Evolutionary conservation across 2,113 vertebrate genomes (phyloP).

Genomic region (Brevimyrus niger): DNA sequence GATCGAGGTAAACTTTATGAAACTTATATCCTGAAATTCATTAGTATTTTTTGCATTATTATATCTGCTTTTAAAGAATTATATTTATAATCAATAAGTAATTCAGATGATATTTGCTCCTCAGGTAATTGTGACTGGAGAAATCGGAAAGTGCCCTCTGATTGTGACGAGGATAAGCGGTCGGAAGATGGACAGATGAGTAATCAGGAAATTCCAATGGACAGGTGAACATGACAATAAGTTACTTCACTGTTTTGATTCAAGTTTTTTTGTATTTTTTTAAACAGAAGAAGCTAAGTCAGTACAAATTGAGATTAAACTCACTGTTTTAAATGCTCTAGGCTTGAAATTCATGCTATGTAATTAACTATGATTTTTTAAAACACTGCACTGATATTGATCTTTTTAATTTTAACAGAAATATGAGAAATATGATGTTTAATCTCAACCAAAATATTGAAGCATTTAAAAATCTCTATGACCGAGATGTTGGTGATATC

Average conservation of each 20-base stretch:
- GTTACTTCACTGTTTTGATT: not conserved
- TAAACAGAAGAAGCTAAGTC: not conserved
- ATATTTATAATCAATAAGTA: too few species aligned
- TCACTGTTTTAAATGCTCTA: not conserved
- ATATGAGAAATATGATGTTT: not conserved
- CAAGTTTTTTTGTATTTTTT: not conserved
- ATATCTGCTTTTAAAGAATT: not conserved
- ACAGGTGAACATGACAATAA: not conserved
- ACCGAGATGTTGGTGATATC: not conserved
- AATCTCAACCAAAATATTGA: not conserved
- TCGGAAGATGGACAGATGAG: not conserved
- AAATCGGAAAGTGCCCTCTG: not conserved
- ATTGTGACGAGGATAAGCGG: not conserved
- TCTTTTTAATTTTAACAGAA: not conserved
- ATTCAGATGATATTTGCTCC: not conserved
- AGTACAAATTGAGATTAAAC: not conserved
- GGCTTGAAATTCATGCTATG: not conserved
- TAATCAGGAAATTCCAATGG: not conserved
- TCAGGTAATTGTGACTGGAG: not conserved
- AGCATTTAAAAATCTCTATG: not conserved
- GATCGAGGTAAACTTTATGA: not conserved
- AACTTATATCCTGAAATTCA: not conserved
- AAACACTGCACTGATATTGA: not conserved
- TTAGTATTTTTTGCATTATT: not conserved
- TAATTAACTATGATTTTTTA: not conserved